Evolutionary conservation across 2,888 invertebrate species (phyloP).

Genomic region (Biston stratarius): DNA sequence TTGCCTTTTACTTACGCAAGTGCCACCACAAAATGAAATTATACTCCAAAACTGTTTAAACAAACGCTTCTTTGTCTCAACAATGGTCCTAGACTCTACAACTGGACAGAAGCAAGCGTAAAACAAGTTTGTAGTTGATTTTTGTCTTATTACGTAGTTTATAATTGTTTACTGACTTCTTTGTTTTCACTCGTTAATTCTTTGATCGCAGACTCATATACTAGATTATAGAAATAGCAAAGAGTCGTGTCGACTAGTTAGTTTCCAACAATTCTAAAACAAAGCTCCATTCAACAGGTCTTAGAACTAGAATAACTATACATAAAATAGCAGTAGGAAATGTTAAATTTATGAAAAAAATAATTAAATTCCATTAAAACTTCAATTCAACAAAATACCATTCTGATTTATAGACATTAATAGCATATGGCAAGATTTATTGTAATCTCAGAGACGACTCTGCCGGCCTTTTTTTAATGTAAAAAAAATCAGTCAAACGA

Average conservation of each 20-base stretch:
- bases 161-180: not conserved
- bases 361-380: no score
- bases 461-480: no score
- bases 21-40: not conserved
- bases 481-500: no score
- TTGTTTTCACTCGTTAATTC: slow-evolving; percentile 31
- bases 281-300: slow-evolving; percentile 56
- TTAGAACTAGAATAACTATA: slow-evolving; percentile 46
- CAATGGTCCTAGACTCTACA: not conserved
- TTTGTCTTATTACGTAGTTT: slow-evolving; percentile 13
- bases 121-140: slow-evolving; percentile 17
- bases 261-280: slow-evolving; percentile 46
- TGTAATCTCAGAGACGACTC: no score
- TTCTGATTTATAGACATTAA: no score
- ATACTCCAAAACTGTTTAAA: not conserved
- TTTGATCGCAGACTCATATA: slow-evolving; percentile 37
- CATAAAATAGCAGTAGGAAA: slow-evolving; percentile 19
- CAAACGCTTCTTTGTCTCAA: slow-evolving; percentile 10
- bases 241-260: slow-evolving; percentile 39
- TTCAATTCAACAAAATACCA: no score
- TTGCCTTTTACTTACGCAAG: not conserved
- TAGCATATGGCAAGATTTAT: no score
- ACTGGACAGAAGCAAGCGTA: slow-evolving; percentile 5
- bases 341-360: not conserved
- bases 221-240: slow-evolving; percentile 41